Evolutionary conservation across 2,797 vertebrate species (phyloP), one percentile per base, ranked within the genome.

Genomic region (Takifugu ocellatus): DNA sequence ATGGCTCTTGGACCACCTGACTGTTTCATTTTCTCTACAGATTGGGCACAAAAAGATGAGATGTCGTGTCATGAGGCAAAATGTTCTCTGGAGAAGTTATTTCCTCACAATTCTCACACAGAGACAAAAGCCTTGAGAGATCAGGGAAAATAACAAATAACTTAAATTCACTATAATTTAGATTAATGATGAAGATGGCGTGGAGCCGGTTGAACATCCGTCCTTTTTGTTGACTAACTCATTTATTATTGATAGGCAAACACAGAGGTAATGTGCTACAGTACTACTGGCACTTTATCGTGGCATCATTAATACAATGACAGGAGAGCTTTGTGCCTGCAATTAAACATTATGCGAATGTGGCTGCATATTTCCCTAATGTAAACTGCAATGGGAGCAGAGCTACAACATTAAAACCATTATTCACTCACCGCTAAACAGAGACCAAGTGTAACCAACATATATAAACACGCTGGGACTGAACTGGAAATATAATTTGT

Each of bases 21-120:
- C 66, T 73, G 68, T 86, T 84, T 77, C 70, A 76, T 83, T 84
- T 85, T 86, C 78, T 75, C 59, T 48, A 45, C 58, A 59, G 75
- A 72, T 84, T 80, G 74, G 47, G 63, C 62, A 65, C 69, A 70
- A 81, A 21, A 70, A 72, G 66, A 80, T 68, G 57, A 77, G 70
- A 74, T 59, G 57, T 68, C 56, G 63, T 69, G 61, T 69, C 16
- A 6, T 52, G 61, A 77, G 72, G 54, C 74, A 66, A 68, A 33
- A 33, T 72, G 67, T 80, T 77, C 61, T 72, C 54, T 46, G 49
- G 64, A 59, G 70, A 54, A 66, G 66, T 64, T 50, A 75, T 85
- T 85, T 83, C 70, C 67, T 48, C 33, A 48, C 70, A 52, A 68
- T 72, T 70, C 61, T 46, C 65, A 66, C 12, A 39, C 31, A 39